These are phyloP conservation scores for Mesopsocus fuscifrons DNA, from an alignment of 2,888 invertebrate genomes.

Conservation along the genomic window DNA sequence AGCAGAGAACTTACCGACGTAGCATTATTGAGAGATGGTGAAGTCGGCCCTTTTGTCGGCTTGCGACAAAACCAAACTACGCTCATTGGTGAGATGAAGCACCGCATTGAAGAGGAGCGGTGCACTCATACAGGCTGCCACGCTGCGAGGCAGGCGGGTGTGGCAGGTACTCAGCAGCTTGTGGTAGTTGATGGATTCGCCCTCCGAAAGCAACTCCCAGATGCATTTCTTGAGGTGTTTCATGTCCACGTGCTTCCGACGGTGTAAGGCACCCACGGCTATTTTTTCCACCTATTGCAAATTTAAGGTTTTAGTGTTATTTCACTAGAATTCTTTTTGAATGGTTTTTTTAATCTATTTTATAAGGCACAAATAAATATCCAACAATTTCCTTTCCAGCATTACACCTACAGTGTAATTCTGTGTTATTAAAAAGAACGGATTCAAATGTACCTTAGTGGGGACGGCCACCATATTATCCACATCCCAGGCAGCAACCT, in stretches of 20 bases:
- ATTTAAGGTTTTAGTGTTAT: too few relatives aligned
- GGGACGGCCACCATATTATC: conserved; percentile 3
- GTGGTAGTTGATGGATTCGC: background rate
- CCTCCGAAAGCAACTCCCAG: background rate
- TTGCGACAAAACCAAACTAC: background rate
- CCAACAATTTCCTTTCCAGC: too few relatives aligned
- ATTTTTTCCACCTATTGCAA: too few relatives aligned
- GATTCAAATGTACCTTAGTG: too few relatives aligned
- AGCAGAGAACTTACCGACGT: background rate
- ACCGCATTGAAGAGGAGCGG: conserved; percentile 5
- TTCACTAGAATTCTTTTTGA: too few relatives aligned
- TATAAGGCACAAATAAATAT: too few relatives aligned
- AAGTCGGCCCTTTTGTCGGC: conserved; percentile 1
- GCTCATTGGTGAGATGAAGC: conserved; percentile 2
- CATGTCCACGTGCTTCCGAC: conserved; percentile 3
- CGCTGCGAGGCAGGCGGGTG: background rate
- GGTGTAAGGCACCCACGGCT: background rate
- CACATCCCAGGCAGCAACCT: background rate
- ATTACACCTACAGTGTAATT: too few relatives aligned
- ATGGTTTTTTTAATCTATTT: too few relatives aligned
- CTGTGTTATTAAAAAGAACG: too few relatives aligned
- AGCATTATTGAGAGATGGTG: background rate
- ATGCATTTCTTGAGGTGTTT: conserved; percentile 6
- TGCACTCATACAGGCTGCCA: background rate
- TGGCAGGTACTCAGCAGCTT: background rate